phyloP scores from a whole-genome alignment of 2,797 vertebrate species.

The Chiloscyllium punctatum region DNA sequence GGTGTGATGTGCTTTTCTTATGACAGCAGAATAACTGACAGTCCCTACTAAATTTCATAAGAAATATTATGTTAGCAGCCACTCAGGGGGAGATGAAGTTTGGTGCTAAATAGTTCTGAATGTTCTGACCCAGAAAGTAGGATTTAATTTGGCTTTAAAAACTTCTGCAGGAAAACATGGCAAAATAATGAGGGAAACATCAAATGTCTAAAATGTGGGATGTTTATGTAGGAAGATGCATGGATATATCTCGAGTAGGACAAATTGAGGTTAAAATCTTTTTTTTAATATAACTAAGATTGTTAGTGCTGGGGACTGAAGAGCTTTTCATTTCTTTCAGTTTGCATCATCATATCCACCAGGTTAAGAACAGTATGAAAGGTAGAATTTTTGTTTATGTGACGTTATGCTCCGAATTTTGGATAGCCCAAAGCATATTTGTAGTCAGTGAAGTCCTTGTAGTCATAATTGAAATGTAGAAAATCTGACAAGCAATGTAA shows the following conservation, averaged over 20 bases:
- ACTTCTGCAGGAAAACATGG: background rate
- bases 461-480: background rate
- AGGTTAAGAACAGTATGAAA: background rate
- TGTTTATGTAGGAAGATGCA: background rate
- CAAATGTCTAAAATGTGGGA: background rate
- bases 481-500: background rate
- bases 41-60: background rate
- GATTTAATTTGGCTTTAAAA: background rate
- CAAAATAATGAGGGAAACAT: background rate
- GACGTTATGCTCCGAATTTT: background rate
- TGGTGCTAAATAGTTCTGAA: background rate
- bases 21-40: background rate
- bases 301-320: background rate
- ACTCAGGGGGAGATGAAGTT: background rate
- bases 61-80: background rate
- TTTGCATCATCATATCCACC: background rate
- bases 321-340: background rate
- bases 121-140: background rate
- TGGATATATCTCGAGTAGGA: background rate
- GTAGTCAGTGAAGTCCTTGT: background rate
- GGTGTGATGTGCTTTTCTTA: background rate
- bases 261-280: background rate
- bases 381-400: background rate
- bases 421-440: background rate
- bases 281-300: background rate